Evolutionary conservation across 2,113 vertebrate genomes (phyloP), one percentile per base, ranked within the genome.

Genomic region (Ageneiosus marmoratus): DNA sequence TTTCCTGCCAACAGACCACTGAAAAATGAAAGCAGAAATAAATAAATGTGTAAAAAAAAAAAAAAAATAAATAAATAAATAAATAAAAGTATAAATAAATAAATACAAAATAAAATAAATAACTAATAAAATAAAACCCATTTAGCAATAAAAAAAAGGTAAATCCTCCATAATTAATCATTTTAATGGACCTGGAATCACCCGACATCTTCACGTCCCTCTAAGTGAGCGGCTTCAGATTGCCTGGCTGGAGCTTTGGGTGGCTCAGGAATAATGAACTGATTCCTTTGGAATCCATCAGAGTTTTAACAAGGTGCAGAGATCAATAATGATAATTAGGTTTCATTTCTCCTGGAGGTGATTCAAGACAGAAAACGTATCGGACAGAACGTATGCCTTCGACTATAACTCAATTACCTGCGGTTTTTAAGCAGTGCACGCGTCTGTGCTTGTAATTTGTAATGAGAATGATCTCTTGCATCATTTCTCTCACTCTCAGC

Each of bases 281-380:
- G 58, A 87, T 89, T 72, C 63, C 86, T 82, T 72, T 86, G 87
- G 81, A 87, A 88, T 89, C 89, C 81, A 89, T 89, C 83, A 85
- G 87, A 77, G 75, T 86, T 90, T 88, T 87, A 88, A 88, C 85
- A 84, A 90, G 86, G 80, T 34, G 77, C 16, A 60, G 53, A 77
- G 84, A 88, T 89, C 87, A 13, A 90, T 90, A 86, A 89, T 88
- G 88, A 56, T 88, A 88, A 86, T 87, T 80, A 85, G 84, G 51
- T 65, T 67, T 72, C 63, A 77, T 67, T 70, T 63, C 18, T 46
- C 37, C 76, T 60, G 62, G 41, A 73, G 85, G 81, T 79, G 3
- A 56, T 48, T 24, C 0, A 24, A 80, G 85, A 87, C 85, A 60
- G 81, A 82, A 87, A 89, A 88, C 77, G 69, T 81, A 82, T 87